Conservation (phyloP, 2,113 vertebrate species). For the Hyperoodon ampullatus region DNA sequence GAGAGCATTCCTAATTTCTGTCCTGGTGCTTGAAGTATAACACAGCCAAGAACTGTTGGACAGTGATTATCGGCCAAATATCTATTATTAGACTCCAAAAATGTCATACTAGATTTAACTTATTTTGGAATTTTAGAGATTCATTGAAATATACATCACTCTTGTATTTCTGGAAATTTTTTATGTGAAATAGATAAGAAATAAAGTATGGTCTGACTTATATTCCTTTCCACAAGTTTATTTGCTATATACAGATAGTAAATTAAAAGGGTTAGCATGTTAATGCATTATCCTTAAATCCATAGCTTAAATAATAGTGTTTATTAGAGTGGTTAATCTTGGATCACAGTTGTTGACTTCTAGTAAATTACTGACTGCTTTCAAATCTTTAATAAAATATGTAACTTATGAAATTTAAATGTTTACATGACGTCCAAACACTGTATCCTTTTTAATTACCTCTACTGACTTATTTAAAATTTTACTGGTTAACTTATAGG, state of each 20-base stretch:
- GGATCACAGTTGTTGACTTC: neutral
- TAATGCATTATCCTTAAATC: neutral
- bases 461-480: neutral
- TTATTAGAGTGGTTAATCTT: neutral
- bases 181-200: neutral
- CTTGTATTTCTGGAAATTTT: constrained; percentile 3
- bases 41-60: neutral
- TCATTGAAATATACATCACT: neutral
- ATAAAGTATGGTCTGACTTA: neutral
- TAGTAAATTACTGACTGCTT: neutral
- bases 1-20: neutral
- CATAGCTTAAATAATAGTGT: neutral
- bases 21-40: neutral
- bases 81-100: constrained; percentile 1
- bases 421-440: neutral
- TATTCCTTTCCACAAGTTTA: neutral
- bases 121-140: constrained; percentile 47
- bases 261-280: neutral
- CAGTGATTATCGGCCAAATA: neutral
- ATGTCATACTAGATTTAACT: neutral
- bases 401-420: neutral
- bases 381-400: neutral
- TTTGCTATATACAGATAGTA: neutral
- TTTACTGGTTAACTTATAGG: neutral
- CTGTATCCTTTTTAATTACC: neutral